Evolutionary conservation across 2,113 vertebrate genomes (phyloP), one percentile per base, ranked within the genome.

Genomic region (Periophthalmus modestus): DNA sequence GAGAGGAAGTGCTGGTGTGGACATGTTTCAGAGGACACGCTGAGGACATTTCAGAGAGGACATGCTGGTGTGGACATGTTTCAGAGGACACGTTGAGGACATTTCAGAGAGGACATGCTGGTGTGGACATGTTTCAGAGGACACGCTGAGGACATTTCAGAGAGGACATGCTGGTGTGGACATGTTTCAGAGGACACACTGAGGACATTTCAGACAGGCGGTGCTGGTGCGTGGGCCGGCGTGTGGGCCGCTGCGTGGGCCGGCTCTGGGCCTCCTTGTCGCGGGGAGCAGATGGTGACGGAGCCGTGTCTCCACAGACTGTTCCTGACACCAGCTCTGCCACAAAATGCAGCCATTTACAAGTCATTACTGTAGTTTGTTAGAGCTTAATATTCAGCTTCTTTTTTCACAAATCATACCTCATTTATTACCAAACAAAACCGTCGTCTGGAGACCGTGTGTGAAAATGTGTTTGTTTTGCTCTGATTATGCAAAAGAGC

Each of bases 241-340:
- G 39, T 9, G 39, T 43, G 39, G 39, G 39, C 39, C 10, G 39
- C 39, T 43, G 39, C 39, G 39, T n/a, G n/a, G n/a, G n/a, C n/a
- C n/a, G n/a, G n/a, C n/a, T 43, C 39, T 81, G 87, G 68, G 80
- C 74, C 74, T 79, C 67, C 79, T 70, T 80, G 82, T 82, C 79
- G 77, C 82, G 74, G 86, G 74, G 82, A 84, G 86, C 91, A 91
- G 91, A 91, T 91, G 88, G 91, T 75, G 82, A 68, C 39, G 65
- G 72, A 80, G 71, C 68, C 5, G 18, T 75, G 24, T 74, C 79
- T 79, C 68, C 79, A 76, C 77, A 79, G 62, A 2, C 68, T 82
- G 62, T 72, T 82, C 36, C 54, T 86, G 86, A 86, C 82, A 86
- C 85, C 68, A 77, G 63, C 48, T 36, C 75, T 50, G 61, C 24